Evolutionary conservation across 2,888 invertebrate genomes (phyloP).

Genomic region (Drosophila rubida): DNA sequence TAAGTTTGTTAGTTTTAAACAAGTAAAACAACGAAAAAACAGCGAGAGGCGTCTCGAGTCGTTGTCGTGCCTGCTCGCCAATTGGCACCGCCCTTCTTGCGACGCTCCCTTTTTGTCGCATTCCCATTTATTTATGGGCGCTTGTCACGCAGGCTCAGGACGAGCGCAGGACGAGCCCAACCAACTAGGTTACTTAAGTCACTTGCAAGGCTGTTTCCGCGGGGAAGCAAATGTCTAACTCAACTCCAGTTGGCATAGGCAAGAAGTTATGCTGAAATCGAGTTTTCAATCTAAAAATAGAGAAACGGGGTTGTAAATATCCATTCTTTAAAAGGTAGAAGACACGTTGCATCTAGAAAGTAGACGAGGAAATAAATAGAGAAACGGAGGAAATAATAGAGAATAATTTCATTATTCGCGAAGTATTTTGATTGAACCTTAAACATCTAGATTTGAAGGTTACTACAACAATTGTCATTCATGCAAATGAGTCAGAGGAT

Average conservation of each 20-base stretch:
- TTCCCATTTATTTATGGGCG: constrained; percentile 28
- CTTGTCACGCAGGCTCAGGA: constrained; percentile 52
- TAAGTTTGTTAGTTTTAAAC: constrained; percentile 12
- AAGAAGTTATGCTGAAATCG: not conserved
- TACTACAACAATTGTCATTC: not conserved
- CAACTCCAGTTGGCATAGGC: constrained; percentile 2
- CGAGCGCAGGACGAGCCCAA: not conserved
- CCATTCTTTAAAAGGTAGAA: too few species aligned
- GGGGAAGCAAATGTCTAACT: not conserved
- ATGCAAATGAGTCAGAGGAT: not conserved
- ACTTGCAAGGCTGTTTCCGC: not conserved
- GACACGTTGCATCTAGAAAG: not conserved
- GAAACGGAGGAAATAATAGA: too few species aligned
- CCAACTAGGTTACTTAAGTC: constrained; percentile 5
- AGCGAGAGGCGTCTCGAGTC: not conserved
- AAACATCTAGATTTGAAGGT: not conserved
- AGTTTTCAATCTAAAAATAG: not conserved
- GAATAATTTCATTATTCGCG: not conserved
- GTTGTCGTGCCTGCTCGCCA: constrained; percentile 40
- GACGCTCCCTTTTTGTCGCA: constrained; percentile 54
- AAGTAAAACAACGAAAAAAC: not conserved
- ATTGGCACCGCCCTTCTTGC: constrained; percentile 33
- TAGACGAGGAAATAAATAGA: not conserved
- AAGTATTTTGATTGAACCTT: not conserved
- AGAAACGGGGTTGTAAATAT: not conserved